phyloP scores from a whole-genome alignment of 2,888 invertebrate genomes.

The Rugalucina vietnamica region DNA sequence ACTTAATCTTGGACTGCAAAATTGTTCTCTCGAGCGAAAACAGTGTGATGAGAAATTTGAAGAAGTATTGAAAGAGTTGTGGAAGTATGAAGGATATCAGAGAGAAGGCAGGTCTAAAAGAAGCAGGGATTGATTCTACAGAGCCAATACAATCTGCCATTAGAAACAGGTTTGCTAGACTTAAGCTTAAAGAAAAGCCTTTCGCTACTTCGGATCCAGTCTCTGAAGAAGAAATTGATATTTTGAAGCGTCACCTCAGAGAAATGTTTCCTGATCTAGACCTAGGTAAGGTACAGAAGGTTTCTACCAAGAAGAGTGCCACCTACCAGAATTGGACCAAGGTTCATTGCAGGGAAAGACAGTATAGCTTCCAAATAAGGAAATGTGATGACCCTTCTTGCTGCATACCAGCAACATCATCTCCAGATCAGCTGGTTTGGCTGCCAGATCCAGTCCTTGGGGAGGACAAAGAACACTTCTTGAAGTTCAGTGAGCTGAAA shows the following conservation, averaged over 20 bases:
- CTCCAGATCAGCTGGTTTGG: conserved; percentile 32
- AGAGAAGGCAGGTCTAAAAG: not conserved
- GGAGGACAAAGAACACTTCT: conserved; percentile 15
- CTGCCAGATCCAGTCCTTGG: conserved; percentile 41
- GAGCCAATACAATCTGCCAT: conserved; percentile 23
- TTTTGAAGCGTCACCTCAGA: conserved; percentile 33
- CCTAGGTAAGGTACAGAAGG: conserved; percentile 32
- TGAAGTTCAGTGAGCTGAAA: conserved; percentile 1
- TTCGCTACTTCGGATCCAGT: conserved; percentile 25
- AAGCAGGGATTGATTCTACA: conserved; percentile 12
- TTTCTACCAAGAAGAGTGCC: conserved; percentile 25
- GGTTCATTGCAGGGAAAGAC: conserved; percentile 29
- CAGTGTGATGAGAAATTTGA: not conserved
- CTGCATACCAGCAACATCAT: conserved; percentile 28
- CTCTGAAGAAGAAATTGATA: conserved; percentile 29
- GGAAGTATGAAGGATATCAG: conserved; percentile 21
- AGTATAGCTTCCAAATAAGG: conserved; percentile 47
- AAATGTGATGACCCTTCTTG: conserved; percentile 42
- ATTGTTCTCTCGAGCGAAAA: conserved; percentile 29
- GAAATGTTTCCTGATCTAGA: conserved; percentile 48
- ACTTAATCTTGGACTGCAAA: conserved; percentile 56
- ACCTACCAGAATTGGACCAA: conserved; percentile 21
- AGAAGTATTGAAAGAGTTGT: not conserved
- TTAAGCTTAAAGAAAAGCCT: conserved; percentile 37
- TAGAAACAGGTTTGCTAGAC: conserved; percentile 15